Evolutionary conservation across 2,888 invertebrate genomes (phyloP), one percentile per base, ranked within the genome.

Genomic region (Drosophila rubida): DNA sequence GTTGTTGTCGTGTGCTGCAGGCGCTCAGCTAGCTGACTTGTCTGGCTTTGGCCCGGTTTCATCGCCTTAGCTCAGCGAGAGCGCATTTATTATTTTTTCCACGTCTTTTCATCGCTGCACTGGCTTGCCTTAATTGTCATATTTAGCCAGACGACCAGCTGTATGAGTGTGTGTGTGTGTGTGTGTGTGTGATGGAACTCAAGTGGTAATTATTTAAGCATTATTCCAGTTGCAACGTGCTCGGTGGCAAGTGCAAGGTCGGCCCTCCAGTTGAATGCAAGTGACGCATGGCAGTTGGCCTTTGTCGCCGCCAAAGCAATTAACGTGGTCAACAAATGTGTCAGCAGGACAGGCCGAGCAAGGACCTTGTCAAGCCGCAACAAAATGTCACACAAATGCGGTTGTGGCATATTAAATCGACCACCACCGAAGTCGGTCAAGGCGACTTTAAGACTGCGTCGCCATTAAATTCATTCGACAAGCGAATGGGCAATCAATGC

Each of bases 171-270:
- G 16, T 41, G n/a, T 16, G 23, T 39, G 27, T 30, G 41, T 42
- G 41, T 30, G 13, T 19, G 16, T 41, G n/a, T 16, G 23, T 39
- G 27, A 19, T 32, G n/a, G 6, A 46, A 25, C 67, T 74, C 65
- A 58, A 86, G 87, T 67, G 75, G 78, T 74, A 74, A 80, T 87
- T 80, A 86, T 80, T 80, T 66, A 50, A 74, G 50, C 46, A 46
- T 67, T 23, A 37, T 41, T 57, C 35, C 50, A 7, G 25, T 22
- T 32, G 58, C 64, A 69, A 60, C 39, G 53, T 55, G 60, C 13
- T 42, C 25, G 42, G 11, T 53, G 39, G 23, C 80, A 81, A 81
- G 81, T 85, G 86, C 87, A 81, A 81, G 81, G 81, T 49, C 64
- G 62, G 60, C 13, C 1, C 19, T 19, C 2, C 19, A 19, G 19